Conservation (phyloP, 2,888 invertebrate genomes). For the Pristionchus arcanus region DNA sequence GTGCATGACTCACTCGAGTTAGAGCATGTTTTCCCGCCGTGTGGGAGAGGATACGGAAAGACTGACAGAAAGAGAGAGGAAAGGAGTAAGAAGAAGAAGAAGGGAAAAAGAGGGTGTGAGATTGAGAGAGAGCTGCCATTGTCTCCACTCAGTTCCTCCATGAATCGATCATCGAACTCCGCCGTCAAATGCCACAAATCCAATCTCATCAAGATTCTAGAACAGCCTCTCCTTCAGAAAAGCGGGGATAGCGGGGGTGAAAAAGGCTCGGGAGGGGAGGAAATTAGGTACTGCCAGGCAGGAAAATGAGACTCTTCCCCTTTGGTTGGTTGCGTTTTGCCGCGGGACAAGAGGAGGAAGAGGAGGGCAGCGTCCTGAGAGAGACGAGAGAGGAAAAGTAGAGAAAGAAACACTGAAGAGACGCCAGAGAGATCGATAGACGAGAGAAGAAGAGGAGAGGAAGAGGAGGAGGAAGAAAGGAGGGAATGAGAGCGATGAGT, state of each 20-base stretch:
- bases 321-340: conserved; percentile 36
- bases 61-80: background rate
- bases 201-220: background rate
- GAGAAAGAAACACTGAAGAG: conserved; percentile 21
- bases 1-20: background rate
- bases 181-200: background rate
- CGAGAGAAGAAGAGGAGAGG: background rate
- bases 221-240: background rate
- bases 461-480: background rate
- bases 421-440: conserved; percentile 11
- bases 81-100: background rate
- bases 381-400: background rate
- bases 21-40: conserved; percentile 8
- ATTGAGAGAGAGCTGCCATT: background rate
- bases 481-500: background rate
- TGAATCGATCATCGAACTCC: background rate
- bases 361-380: background rate
- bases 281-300: conserved; percentile 22
- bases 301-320: conserved; percentile 17
- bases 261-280: background rate
- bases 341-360: background rate
- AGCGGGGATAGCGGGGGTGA: background rate
- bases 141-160: background rate
- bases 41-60: background rate
- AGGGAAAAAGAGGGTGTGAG: background rate